These are phyloP conservation scores for Helicoverpa zea DNA, from an alignment of 1,140 invertebrate species.

Conservation along the genomic window DNA sequence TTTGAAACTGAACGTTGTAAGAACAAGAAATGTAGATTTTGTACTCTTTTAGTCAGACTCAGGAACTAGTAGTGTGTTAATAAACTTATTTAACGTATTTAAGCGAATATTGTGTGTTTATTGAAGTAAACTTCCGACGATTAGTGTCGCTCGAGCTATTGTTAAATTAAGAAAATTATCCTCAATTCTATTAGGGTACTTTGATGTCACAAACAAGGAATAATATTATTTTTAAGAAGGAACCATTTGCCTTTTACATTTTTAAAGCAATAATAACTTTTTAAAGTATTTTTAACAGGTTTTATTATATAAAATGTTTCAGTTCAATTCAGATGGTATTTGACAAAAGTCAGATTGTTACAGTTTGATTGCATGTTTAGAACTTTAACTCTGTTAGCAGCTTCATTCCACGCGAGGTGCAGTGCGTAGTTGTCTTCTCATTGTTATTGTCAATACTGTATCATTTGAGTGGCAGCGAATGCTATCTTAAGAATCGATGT, in stretches of 20 bases:
- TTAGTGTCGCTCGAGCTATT: slow-evolving; percentile 32
- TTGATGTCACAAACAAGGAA: slow-evolving; percentile 2
- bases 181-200: slow-evolving; percentile 20
- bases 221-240: slow-evolving; percentile 30
- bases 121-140: slow-evolving; percentile 46
- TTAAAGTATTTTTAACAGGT: not conserved
- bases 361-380: slow-evolving; percentile 1
- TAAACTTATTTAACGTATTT: slow-evolving; percentile 36
- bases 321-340: not conserved
- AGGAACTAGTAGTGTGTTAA: slow-evolving; percentile 23
- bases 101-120: slow-evolving; percentile 41
- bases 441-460: slow-evolving; percentile 23
- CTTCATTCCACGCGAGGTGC: not conserved
- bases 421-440: not conserved
- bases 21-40: slow-evolving; percentile 12
- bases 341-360: not conserved
- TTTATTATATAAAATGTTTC: not conserved
- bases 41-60: slow-evolving; percentile 26
- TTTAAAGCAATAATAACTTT: slow-evolving; percentile 9
- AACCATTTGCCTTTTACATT: slow-evolving; percentile 26
- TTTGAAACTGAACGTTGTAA: not conserved
- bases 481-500: slow-evolving; percentile 18
- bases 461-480: slow-evolving; percentile 5
- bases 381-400: not conserved
- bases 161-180: slow-evolving; percentile 43